A percentile compares a stretch with the other conserved stretches of the same genome.
These are phyloP conservation scores for Strongylocentrotus purpuratus DNA, from an alignment of 35 echinoderm and acorn worm genomes.

Conservation along the genomic window DNA sequence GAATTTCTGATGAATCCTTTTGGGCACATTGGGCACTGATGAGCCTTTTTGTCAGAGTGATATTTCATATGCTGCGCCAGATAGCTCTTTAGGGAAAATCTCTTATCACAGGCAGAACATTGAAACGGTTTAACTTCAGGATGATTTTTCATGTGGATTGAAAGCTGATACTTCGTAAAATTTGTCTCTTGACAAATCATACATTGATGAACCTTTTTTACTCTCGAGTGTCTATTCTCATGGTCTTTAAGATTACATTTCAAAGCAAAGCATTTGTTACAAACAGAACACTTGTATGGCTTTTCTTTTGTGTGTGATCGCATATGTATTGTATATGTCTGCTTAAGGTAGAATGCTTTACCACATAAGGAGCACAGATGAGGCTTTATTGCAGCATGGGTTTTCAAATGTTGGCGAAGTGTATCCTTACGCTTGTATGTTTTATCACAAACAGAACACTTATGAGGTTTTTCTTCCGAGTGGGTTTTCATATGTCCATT, in stretches of 20 bases:
- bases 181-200: background rate
- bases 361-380: no score
- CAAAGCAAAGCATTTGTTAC: no score
- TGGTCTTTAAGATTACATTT: no score
- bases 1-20: background rate
- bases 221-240: no score
- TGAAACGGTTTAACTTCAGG: background rate
- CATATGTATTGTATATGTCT: no score
- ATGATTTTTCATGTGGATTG: background rate
- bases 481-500: slow-evolving; percentile 2
- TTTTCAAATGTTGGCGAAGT: background rate
- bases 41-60: background rate
- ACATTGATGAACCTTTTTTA: background rate
- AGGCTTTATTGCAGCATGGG: no score
- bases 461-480: background rate
- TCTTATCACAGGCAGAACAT: background rate
- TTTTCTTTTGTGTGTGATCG: no score
- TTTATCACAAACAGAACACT: background rate
- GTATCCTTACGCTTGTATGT: background rate
- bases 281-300: no score
- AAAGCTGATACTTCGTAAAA: background rate
- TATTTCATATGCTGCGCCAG: background rate
- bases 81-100: background rate
- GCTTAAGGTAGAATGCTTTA: no score
- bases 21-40: background rate